phyloP scores from a whole-genome alignment of 2,797 vertebrate species.

The Pseudochromis fuscus region DNA sequence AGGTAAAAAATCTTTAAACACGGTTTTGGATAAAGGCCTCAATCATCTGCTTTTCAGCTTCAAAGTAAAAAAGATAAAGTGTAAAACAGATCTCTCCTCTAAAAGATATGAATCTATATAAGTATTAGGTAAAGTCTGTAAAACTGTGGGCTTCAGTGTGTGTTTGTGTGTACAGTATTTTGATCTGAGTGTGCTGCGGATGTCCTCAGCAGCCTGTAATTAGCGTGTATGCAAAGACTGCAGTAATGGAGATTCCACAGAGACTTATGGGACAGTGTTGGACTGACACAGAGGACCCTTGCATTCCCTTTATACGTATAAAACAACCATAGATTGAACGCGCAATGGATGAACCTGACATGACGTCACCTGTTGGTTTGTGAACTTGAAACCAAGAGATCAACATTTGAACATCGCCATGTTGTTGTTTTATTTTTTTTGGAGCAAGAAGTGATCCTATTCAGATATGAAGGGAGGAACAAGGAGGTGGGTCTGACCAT shows the following conservation, averaged over 20 bases:
- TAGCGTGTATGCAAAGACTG: conserved; percentile 57
- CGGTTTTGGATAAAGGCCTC: conserved; percentile 21
- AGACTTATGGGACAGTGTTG: conserved; percentile 43
- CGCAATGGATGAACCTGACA: too few species aligned
- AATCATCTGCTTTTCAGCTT: conserved; percentile 28
- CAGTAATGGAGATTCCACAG: conserved; percentile 40
- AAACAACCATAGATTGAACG: too few species aligned
- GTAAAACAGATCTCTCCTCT: conserved; percentile 15
- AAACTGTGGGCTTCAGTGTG: conserved; percentile 8
- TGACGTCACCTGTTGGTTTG: too few species aligned
- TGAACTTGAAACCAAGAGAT: too few species aligned
- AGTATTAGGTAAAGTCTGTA: conserved; percentile 24
- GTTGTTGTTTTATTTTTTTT: too few species aligned
- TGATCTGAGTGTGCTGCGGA: conserved; percentile 40
- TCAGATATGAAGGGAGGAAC: too few species aligned
- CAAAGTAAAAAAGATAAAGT: conserved; percentile 22
- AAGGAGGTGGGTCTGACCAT: too few species aligned
- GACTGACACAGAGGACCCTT: conserved; percentile 28
- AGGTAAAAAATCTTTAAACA: conserved; percentile 48
- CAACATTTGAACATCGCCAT: too few species aligned
- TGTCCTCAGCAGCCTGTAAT: conserved; percentile 60
- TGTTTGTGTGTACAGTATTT: conserved; percentile 32
- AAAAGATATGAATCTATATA: too few species aligned
- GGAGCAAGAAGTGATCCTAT: too few species aligned
- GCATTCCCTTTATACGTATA: conserved; percentile 30